Conservation (phyloP, 2,113 vertebrate genomes). For the Eolophus roseicapilla region DNA sequence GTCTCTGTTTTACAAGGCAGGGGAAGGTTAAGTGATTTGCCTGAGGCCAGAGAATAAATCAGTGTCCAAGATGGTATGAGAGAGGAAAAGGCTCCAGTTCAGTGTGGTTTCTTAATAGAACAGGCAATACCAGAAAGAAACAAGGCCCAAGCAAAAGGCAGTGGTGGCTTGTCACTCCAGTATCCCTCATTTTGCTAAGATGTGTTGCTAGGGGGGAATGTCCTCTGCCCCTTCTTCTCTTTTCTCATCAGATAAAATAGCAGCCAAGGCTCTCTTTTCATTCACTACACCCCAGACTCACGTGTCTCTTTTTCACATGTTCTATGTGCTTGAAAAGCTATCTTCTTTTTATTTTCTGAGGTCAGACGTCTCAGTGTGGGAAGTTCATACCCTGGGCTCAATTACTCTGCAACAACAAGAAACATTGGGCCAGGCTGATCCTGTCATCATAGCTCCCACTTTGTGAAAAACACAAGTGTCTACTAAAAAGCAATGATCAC, state of each 20-base stretch:
- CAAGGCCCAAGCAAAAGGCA: background rate
- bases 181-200: background rate
- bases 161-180: background rate
- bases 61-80: background rate
- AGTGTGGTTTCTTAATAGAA: background rate
- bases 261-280: background rate
- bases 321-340: background rate
- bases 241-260: background rate
- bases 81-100: background rate
- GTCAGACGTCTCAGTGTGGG: background rate
- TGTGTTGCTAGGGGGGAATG: background rate
- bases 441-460: background rate
- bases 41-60: background rate
- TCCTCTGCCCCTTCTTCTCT: background rate
- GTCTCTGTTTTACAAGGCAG: background rate
- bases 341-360: background rate
- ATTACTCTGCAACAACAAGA: background rate
- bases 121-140: background rate
- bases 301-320: background rate
- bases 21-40: background rate
- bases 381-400: background rate
- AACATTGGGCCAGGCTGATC: background rate
- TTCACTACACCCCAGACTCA: background rate
- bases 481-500: conserved; percentile 8
- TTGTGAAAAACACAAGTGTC: background rate